These are phyloP conservation scores for Anoplophora glabripennis DNA, from an alignment of 1,140 invertebrate genomes.

Conservation along the genomic window DNA sequence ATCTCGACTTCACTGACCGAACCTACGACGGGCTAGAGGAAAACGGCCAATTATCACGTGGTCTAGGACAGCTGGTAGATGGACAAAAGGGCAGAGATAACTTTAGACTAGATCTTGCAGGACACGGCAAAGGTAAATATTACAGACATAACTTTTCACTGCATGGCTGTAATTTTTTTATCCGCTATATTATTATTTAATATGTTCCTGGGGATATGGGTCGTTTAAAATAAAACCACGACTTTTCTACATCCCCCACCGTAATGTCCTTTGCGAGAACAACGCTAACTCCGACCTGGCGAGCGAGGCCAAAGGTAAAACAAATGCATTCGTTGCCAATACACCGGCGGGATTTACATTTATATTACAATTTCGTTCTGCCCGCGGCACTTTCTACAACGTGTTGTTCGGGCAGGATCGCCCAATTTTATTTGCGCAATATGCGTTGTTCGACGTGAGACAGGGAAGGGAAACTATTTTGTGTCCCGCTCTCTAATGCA, in stretches of 20 bases:
- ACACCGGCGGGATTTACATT: conserved; percentile 34
- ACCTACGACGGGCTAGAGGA: conserved; percentile 77
- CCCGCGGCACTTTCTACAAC: conserved; percentile 26
- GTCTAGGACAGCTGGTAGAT: conserved; percentile 90
- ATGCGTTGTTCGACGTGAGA: conserved; percentile 12
- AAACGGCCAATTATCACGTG: conserved; percentile 65
- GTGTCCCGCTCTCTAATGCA: no score
- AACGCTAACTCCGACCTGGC: no score
- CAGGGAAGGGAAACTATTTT: no score
- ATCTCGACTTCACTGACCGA: conserved; percentile 73
- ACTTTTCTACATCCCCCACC: no score
- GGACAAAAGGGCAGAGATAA: conserved; percentile 77
- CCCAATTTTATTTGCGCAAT: conserved; percentile 31
- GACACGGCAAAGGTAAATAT: conserved; percentile 67
- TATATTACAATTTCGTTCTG: conserved; percentile 31
- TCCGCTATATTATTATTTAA: no score
- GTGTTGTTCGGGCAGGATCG: conserved; percentile 30
- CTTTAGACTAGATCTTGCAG: conserved; percentile 69
- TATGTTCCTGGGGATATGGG: no score
- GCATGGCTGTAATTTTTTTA: no score
- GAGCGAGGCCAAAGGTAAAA: no score
- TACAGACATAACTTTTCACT: no score
- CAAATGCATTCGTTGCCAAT: no score
- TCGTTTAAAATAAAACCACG: no score
- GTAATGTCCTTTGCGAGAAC: no score